phyloP scores from a whole-genome alignment of 2,888 invertebrate genomes.

The Rotaria socialis region DNA sequence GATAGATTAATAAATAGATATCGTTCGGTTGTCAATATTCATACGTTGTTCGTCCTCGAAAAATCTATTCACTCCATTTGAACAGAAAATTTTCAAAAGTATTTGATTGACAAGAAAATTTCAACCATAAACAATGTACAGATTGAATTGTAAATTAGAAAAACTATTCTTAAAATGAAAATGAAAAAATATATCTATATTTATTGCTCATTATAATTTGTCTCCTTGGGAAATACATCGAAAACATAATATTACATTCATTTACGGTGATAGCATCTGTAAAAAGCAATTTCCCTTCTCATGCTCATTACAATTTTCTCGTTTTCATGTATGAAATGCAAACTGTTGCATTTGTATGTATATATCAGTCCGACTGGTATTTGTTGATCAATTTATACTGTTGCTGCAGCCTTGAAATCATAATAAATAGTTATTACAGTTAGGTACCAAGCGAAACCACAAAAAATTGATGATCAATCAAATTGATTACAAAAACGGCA shows the following conservation, averaged over 20 bases:
- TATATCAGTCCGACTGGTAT: neutral
- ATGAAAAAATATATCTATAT: neutral
- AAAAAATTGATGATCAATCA: neutral
- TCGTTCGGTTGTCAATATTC: neutral
- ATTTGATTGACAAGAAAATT: neutral
- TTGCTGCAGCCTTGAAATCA: neutral
- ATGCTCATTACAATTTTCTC: neutral
- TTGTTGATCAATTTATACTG: neutral
- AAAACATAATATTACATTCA: neutral
- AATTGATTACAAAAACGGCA: neutral
- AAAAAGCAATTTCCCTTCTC: neutral
- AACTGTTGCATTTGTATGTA: neutral
- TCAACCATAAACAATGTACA: neutral
- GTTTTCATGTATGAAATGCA: neutral
- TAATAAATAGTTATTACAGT: neutral
- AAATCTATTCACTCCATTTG: neutral
- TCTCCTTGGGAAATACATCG: neutral
- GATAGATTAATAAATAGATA: neutral
- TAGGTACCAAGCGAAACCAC: neutral
- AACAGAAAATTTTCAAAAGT: neutral
- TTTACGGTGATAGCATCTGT: neutral
- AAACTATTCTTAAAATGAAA: neutral
- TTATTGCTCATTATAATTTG: neutral
- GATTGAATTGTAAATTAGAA: neutral
- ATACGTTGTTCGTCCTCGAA: neutral